Evolutionary conservation across 2,888 invertebrate species (phyloP), one percentile per base, ranked within the genome.

Genomic region (Choristoneura rosaceana): DNA sequence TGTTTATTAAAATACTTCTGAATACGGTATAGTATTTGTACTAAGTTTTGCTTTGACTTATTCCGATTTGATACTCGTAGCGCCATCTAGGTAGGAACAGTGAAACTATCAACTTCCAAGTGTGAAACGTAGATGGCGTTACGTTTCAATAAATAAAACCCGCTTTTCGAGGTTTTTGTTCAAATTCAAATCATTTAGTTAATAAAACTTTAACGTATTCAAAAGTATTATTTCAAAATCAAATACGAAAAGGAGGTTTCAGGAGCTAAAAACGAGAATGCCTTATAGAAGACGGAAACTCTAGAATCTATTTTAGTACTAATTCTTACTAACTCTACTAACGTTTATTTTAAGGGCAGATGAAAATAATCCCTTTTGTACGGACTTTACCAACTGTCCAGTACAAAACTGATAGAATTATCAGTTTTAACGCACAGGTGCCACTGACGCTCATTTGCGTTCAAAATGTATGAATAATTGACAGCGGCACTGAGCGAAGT

Each of bases 221-320:
- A 17, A 15, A 52, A 52, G 50, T 52, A n/a, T 52, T 52, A 4
- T 15, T 17, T 2, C 0, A 52, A 52, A 52, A 52, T 15, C 7
- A 50, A 9, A 52, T 7, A 52, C 15, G n/a, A 50, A 0, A 9
- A 3, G 2, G 1, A 52, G 9, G 15, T 15, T 9, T 8, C 15
- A 9, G 15, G 17, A 15, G 17, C 17, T 52, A 7, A 15, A 15
- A 47, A n/a, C n/a, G n/a, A n/a, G 50, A 52, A 52, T 52, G 50
- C 50, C 50, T 52, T 52, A 52, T 15, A 50, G 8, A 52, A 52
- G 50, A 17, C 8, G 50, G 50, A 52, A 52, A 52, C 17, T 52
- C 3, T 52, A n/a, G 43, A 3, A 52, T 3, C 50, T 52, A 52
- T 3, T 15, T 9, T 52, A 17, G 17, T 15, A 17, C 50, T 52